Percentiles rank a stretch among this genome's conserved stretches.
Conservation (phyloP, 2,888 invertebrate species). For the Tachina fera region DNA sequence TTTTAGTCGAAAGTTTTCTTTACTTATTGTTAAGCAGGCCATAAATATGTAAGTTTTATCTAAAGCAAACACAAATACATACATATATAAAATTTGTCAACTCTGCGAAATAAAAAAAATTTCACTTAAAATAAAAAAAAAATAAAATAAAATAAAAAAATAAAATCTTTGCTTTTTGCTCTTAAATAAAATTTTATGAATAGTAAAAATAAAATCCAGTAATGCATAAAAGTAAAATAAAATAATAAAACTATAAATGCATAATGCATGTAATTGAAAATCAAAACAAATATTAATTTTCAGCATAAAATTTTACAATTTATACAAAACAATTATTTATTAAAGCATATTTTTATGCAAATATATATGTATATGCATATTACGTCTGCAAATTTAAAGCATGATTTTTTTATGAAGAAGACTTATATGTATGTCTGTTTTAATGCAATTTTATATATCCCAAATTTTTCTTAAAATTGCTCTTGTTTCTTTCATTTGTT, state of each 20-base stretch:
- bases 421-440: not conserved
- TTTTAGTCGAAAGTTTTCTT: no score
- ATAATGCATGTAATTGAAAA: conserved; percentile 11
- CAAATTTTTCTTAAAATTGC: no score
- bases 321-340: conserved; percentile 1
- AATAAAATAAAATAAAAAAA: not conserved
- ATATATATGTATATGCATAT: no score
- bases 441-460: no score
- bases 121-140: no score
- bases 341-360: not conserved
- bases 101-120: no score
- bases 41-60: no score
- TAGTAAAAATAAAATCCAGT: not conserved
- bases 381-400: no score
- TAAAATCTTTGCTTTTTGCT: no score
- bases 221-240: not conserved
- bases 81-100: no score
- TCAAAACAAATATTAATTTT: conserved; percentile 7
- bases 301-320: not conserved
- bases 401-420: not conserved
- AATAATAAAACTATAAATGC: not conserved
- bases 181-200: not conserved
- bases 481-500: not conserved
- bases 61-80: no score
- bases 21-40: no score